A percentile compares a stretch with the other conserved stretches of the same genome.
Evolutionary conservation across 1,140 invertebrate species (phyloP).

Genomic region (Lamellibrachia luymesi): DNA sequence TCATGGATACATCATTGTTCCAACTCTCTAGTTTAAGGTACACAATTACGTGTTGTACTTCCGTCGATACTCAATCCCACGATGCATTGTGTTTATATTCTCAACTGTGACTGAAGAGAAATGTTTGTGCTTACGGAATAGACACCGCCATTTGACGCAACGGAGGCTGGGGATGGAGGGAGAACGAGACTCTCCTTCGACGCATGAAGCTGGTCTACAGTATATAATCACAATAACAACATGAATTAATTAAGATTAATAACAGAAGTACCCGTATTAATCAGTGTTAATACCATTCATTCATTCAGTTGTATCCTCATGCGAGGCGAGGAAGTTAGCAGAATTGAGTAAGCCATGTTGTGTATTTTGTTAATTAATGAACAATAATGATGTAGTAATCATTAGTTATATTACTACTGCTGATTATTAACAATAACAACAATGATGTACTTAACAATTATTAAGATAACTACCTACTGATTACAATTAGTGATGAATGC

Average conservation of each 20-base stretch:
- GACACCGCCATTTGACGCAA: conserved; percentile 72
- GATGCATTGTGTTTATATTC: too few species aligned
- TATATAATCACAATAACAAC: neutral
- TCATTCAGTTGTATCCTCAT: too few species aligned
- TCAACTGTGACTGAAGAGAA: neutral
- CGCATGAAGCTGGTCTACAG: conserved; percentile 42
- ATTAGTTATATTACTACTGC: too few species aligned
- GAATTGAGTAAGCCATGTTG: too few species aligned
- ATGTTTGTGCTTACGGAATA: conserved; percentile 69
- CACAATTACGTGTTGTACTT: too few species aligned
- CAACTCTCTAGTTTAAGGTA: too few species aligned
- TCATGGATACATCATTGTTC: too few species aligned
- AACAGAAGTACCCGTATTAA: neutral
- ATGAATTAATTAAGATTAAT: neutral
- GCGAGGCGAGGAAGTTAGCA: too few species aligned
- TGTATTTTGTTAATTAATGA: too few species aligned
- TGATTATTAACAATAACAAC: neutral
- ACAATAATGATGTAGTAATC: too few species aligned
- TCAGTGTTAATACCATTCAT: too few species aligned
- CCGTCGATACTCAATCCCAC: too few species aligned
- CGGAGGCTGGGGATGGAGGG: conserved; percentile 49
- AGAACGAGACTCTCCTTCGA: conserved; percentile 53
- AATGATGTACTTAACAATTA: neutral
- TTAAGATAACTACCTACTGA: neutral
- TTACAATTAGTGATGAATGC: neutral